phyloP scores from a whole-genome alignment of 2,888 invertebrate species.

The Branchinecta sandiegonensis region DNA sequence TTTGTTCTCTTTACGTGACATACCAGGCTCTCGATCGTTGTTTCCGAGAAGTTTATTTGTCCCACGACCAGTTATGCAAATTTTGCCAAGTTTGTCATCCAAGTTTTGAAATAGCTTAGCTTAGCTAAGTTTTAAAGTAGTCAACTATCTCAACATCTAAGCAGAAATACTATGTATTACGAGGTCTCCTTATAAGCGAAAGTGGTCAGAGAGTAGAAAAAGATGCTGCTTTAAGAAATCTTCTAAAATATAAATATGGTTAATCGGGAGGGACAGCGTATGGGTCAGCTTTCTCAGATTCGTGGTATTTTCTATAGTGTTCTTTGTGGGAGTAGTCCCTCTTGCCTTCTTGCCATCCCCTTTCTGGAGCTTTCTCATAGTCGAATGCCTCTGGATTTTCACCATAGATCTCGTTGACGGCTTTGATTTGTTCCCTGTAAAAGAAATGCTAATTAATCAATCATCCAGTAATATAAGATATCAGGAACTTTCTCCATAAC shows the following conservation, averaged over 20 bases:
- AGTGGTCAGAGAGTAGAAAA: constrained; percentile 4
- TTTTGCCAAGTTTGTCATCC: too few species aligned
- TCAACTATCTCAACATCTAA: too few species aligned
- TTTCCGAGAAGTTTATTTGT: too few species aligned
- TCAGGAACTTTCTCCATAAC: background rate
- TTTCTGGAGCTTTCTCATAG: constrained; percentile 56
- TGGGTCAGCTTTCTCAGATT: constrained; percentile 55
- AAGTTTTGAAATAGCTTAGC: too few species aligned
- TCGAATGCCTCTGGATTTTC: constrained; percentile 51
- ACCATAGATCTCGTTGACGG: constrained; percentile 51
- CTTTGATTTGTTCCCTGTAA: constrained; percentile 52
- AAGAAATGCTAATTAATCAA: constrained; percentile 19
- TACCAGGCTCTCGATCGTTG: too few species aligned
- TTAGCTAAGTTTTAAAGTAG: too few species aligned
- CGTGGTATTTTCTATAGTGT: constrained; percentile 61
- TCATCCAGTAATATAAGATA: constrained; percentile 12
- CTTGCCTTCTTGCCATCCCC: constrained; percentile 67
- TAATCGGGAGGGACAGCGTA: constrained; percentile 39
- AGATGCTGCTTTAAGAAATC: background rate
- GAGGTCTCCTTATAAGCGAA: background rate
- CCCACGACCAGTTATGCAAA: too few species aligned
- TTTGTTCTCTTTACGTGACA: too few species aligned
- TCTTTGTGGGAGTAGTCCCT: constrained; percentile 65
- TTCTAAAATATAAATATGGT: constrained; percentile 24
- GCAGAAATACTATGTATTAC: too few species aligned